These are phyloP conservation scores for Anodontia alba DNA, from an alignment of 2,888 invertebrate genomes.

Conservation along the genomic window DNA sequence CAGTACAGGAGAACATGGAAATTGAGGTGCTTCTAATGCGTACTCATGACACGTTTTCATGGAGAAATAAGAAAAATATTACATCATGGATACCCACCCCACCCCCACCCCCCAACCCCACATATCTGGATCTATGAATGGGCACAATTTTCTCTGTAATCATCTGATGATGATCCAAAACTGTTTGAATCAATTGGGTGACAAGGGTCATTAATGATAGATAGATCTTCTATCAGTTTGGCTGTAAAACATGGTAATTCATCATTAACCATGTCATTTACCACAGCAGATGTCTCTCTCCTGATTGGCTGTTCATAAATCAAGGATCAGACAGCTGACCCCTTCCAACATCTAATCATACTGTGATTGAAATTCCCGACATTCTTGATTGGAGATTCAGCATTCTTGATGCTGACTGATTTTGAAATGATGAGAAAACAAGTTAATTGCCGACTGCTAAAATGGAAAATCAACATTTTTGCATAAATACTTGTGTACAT, in stretches of 20 bases:
- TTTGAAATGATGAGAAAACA: slow-evolving; percentile 4
- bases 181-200: neutral
- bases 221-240: slow-evolving; percentile 18
- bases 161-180: no score
- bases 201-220: slow-evolving; percentile 14
- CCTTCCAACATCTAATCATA: slow-evolving; percentile 7
- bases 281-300: slow-evolving; percentile 12
- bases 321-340: neutral
- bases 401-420: neutral
- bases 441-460: no score
- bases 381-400: neutral
- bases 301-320: slow-evolving; percentile 18
- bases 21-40: no score
- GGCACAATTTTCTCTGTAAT: no score
- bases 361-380: neutral
- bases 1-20: no score
- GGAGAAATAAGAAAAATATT: no score
- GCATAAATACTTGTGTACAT: no score
- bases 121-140: no score
- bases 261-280: slow-evolving; percentile 19
- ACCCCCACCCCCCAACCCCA: no score
- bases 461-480: no score
- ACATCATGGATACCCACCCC: no score
- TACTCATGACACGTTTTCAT: no score
- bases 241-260: slow-evolving; percentile 20